Evolutionary conservation across 2,888 invertebrate genomes (phyloP).

Genomic region (Eristalis intricaria): DNA sequence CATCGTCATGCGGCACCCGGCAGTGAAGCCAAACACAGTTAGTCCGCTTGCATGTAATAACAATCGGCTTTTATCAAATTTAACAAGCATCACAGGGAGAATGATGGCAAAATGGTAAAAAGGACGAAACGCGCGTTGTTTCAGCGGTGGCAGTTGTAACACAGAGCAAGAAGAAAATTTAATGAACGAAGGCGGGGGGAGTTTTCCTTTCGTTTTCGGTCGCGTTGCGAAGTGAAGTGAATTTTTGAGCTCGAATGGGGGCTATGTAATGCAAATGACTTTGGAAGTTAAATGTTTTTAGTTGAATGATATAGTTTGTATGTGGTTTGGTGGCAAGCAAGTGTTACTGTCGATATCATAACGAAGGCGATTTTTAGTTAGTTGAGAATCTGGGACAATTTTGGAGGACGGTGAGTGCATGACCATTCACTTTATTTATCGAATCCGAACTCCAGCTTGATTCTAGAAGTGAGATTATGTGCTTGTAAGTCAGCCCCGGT

Average conservation of each 20-base stretch:
- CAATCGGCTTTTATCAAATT: conserved; percentile 75
- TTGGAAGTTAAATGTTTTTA: conserved; percentile 16
- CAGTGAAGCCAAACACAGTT: conserved; percentile 48
- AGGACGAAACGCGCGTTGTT: conserved; percentile 36
- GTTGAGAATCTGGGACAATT: not conserved
- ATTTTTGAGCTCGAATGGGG: conserved; percentile 18
- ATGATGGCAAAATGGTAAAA: conserved; percentile 60
- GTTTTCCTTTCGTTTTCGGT: conserved; percentile 3
- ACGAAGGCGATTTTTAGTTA: not conserved
- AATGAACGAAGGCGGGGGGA: not conserved
- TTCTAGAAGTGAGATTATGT: too few species aligned
- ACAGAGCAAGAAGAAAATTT: not conserved
- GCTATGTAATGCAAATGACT: conserved; percentile 5
- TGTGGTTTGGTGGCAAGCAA: not conserved
- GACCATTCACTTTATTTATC: too few species aligned
- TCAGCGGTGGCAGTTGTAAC: not conserved
- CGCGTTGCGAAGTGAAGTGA: not conserved
- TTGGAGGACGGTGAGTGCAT: too few species aligned
- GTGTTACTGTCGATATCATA: not conserved
- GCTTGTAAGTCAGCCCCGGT: too few species aligned
- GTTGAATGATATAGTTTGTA: not conserved
- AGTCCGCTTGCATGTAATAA: conserved; percentile 73
- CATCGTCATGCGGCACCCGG: conserved; percentile 39
- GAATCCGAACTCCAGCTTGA: too few species aligned
- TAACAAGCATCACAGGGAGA: conserved; percentile 72